phyloP scores from a whole-genome alignment of 2,113 vertebrate genomes.

The Serinus canaria region DNA sequence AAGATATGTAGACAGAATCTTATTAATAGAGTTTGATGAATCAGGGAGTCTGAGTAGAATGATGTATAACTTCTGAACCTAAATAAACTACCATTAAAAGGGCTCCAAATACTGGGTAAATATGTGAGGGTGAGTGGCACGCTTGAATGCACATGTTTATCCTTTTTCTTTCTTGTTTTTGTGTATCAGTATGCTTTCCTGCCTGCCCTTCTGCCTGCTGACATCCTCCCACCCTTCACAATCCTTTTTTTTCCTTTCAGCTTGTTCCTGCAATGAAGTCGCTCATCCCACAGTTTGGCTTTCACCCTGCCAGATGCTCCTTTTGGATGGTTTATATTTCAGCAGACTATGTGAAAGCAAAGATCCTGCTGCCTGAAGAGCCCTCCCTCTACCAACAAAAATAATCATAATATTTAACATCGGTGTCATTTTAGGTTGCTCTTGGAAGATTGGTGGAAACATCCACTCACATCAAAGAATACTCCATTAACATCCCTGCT shows the following conservation, averaged over 20 bases:
- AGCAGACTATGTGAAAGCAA: neutral
- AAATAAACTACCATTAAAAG: neutral
- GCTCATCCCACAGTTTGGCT: neutral
- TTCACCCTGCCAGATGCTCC: constrained; percentile 7
- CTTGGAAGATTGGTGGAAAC: neutral
- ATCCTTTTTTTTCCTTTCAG: neutral
- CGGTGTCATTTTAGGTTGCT: neutral
- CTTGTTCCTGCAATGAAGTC: neutral
- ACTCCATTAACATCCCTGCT: neutral
- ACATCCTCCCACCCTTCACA: neutral
- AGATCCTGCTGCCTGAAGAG: neutral
- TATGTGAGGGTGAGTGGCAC: neutral
- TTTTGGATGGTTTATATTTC: neutral
- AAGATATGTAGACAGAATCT: neutral
- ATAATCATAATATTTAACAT: neutral
- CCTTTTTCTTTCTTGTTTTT: neutral
- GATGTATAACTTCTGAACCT: neutral
- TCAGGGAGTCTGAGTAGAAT: neutral
- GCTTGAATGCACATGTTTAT: neutral
- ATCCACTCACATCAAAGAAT: neutral
- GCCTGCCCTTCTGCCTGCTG: neutral
- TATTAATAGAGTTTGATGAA: neutral
- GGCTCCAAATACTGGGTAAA: neutral
- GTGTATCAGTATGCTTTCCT: neutral
- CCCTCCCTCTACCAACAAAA: neutral